Conservation (phyloP, 2,888 invertebrate species). For the Apodemia mormo region DNA sequence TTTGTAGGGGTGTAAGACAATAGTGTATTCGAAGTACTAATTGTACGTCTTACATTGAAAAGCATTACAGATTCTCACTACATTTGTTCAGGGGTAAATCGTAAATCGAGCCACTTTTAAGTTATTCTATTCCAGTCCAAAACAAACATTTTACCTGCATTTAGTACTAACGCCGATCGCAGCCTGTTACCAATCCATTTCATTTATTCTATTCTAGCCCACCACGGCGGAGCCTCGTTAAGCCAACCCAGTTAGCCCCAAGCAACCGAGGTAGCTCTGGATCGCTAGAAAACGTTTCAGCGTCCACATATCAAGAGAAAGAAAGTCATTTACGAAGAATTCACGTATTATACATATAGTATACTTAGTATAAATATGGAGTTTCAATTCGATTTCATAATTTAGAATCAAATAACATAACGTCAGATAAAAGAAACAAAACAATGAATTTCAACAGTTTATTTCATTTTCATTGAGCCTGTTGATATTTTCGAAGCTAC, state of each 20-base stretch:
- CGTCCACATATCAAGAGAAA: slow-evolving; percentile 10
- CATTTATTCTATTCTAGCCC: not conserved
- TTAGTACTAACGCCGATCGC: slow-evolving; percentile 7
- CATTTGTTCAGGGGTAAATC: slow-evolving; percentile 6
- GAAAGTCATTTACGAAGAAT: not conserved
- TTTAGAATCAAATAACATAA: not conserved
- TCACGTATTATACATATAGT: slow-evolving; percentile 7
- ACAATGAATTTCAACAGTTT: too few species aligned
- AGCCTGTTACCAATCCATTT: slow-evolving; percentile 11
- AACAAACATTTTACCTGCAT: not conserved
- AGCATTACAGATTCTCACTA: slow-evolving; percentile 6
- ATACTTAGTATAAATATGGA: not conserved
- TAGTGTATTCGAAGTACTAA: slow-evolving; percentile 3
- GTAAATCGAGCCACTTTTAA: not conserved
- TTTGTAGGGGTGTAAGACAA: not conserved
- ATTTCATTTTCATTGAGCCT: too few species aligned
- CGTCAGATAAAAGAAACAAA: too few species aligned
- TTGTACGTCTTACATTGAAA: slow-evolving; percentile 6
- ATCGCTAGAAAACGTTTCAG: not conserved
- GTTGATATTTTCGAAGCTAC: too few species aligned
- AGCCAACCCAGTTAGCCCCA: not conserved
- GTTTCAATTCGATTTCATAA: not conserved
- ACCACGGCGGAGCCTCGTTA: slow-evolving; percentile 8
- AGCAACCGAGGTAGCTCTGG: not conserved
- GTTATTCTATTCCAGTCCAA: not conserved